Evolutionary conservation across 2,888 invertebrate species (phyloP).

Genomic region (Amphipoea lucens): DNA sequence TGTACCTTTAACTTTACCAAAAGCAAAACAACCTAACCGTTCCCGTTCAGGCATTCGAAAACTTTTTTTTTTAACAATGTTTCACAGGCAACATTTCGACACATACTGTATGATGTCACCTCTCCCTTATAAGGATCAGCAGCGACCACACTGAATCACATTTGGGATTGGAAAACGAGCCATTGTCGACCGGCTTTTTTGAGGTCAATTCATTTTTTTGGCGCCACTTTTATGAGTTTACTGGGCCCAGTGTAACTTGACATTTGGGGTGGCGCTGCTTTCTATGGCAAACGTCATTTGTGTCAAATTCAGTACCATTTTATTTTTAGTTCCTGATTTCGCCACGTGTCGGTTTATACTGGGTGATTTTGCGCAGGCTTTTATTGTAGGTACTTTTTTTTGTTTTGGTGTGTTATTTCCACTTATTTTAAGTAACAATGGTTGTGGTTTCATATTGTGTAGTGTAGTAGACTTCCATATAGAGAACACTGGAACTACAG

Average conservation of each 20-base stretch:
- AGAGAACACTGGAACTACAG: not conserved
- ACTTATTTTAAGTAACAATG: slow-evolving; percentile 33
- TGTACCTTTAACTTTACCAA: not conserved
- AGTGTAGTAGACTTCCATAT: slow-evolving; percentile 6
- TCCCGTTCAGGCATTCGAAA: slow-evolving; percentile 15
- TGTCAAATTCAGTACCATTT: slow-evolving; percentile 5
- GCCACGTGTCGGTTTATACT: not conserved
- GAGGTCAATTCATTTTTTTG: slow-evolving; percentile 67
- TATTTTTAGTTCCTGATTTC: not conserved
- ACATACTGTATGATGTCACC: slow-evolving; percentile 65
- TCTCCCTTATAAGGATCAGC: slow-evolving; percentile 58
- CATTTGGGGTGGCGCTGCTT: slow-evolving; percentile 14
- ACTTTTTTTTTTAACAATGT: slow-evolving; percentile 30
- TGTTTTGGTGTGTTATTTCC: slow-evolving; percentile 5
- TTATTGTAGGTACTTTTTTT: slow-evolving; percentile 5
- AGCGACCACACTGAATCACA: slow-evolving; percentile 62
- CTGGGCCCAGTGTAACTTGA: slow-evolving; percentile 14
- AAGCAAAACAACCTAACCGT: not conserved
- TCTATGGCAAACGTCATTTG: not conserved
- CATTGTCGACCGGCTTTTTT: slow-evolving; percentile 68
- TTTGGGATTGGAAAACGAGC: slow-evolving; percentile 68
- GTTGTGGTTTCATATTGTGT: not conserved
- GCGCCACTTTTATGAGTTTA: slow-evolving; percentile 43
- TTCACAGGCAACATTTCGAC: slow-evolving; percentile 44
- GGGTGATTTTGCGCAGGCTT: not conserved